Evolutionary conservation across 1,140 invertebrate species (phyloP).

Genomic region (Apis laboriosa): DNA sequence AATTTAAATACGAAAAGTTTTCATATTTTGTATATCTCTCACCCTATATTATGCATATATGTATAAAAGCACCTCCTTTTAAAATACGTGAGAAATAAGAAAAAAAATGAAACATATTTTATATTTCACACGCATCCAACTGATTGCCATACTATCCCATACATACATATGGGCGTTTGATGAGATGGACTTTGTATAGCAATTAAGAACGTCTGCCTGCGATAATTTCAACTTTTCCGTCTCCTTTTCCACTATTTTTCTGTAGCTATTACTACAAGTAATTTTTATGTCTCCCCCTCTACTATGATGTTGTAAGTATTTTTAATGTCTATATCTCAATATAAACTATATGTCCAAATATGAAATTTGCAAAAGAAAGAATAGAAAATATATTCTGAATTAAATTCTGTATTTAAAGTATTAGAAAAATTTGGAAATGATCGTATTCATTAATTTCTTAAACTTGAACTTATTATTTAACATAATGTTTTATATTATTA

Average conservation of each 20-base stretch:
- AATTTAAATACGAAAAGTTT: neutral
- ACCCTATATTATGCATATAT: neutral
- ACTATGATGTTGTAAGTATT: neutral
- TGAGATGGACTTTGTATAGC: conserved; percentile 63
- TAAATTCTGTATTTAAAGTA: too few relatives aligned
- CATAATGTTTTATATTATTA: too few relatives aligned
- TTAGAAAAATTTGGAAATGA: too few relatives aligned
- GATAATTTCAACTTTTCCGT: conserved; percentile 65
- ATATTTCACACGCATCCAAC: neutral
- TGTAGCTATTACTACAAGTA: conserved; percentile 6
- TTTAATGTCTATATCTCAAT: neutral
- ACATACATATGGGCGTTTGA: neutral
- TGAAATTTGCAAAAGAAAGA: too few relatives aligned
- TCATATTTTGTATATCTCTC: too few relatives aligned
- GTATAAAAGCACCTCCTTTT: neutral
- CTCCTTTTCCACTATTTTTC: conserved; percentile 46
- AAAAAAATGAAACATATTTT: conserved; percentile 23
- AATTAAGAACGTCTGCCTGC: conserved; percentile 64
- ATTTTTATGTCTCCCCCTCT: neutral
- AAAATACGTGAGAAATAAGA: neutral
- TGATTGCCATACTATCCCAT: conserved; percentile 1
- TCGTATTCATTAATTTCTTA: too few relatives aligned
- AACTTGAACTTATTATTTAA: too few relatives aligned
- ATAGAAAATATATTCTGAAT: too few relatives aligned
- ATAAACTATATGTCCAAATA: too few relatives aligned